phyloP scores from a whole-genome alignment of 2,888 invertebrate species.

The Euplagia quadripunctaria region DNA sequence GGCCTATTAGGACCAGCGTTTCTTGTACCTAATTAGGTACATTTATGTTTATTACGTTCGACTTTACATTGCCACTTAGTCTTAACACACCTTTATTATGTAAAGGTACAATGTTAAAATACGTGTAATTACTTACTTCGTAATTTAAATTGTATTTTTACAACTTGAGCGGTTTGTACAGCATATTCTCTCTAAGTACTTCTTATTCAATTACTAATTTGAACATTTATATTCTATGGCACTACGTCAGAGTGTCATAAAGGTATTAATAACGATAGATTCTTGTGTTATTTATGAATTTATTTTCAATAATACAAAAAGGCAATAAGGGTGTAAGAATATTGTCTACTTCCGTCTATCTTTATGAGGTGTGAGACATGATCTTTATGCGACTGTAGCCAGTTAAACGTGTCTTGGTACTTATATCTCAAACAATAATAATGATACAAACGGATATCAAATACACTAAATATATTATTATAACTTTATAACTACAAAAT shows the following conservation, averaged over 20 bases:
- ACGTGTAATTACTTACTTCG: background rate
- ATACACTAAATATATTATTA: no score
- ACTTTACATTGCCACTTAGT: no score
- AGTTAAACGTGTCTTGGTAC: background rate
- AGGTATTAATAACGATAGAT: background rate
- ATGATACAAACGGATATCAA: background rate
- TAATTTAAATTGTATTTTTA: background rate
- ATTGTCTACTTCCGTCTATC: slow-evolving; percentile 36
- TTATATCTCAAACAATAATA: background rate
- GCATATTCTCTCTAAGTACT: background rate
- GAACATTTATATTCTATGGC: background rate
- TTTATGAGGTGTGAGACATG: slow-evolving; percentile 24
- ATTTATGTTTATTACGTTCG: no score
- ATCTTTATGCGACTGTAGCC: slow-evolving; percentile 5
- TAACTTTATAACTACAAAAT: no score
- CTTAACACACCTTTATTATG: no score
- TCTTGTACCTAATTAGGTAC: no score
- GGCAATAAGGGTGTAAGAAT: slow-evolving; percentile 32
- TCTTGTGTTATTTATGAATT: background rate
- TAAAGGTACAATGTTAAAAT: no score
- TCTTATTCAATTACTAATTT: background rate
- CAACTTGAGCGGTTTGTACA: background rate
- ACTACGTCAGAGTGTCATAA: background rate
- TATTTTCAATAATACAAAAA: slow-evolving; percentile 15
- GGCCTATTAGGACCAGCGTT: no score